phyloP scores from a whole-genome alignment of 2,888 invertebrate species.

The Megastigmus dorsalis region DNA sequence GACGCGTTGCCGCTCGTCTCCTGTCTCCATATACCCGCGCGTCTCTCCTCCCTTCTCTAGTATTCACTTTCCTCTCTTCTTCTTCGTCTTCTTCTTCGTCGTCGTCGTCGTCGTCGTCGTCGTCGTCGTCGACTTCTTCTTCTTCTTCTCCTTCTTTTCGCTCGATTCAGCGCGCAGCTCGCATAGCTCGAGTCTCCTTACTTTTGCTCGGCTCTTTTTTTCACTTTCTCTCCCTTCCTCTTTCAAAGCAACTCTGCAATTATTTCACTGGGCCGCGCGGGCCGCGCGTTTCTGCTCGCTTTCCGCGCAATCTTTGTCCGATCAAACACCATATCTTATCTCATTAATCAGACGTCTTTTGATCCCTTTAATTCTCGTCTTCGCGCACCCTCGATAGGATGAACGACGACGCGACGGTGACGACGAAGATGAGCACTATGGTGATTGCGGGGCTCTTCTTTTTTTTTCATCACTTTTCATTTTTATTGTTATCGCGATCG shows the following conservation, averaged over 20 bases:
- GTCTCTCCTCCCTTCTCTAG: conserved; percentile 20
- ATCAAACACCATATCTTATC: conserved; percentile 48
- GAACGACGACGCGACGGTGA: neutral
- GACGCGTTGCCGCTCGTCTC: conserved; percentile 63
- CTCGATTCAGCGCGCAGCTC: conserved; percentile 14
- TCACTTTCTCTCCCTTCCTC: neutral
- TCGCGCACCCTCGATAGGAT: conserved; percentile 15
- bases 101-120: neutral
- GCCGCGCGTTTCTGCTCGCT: conserved; percentile 1
- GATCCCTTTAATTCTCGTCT: conserved; percentile 48
- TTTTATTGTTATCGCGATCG: neutral
- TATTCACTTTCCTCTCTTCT: neutral
- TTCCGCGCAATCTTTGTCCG: conserved; percentile 37
- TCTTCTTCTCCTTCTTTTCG: conserved; percentile 15
- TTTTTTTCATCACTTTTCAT: neutral
- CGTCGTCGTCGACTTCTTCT: neutral
- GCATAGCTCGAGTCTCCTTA: conserved; percentile 12
- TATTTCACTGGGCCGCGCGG: conserved; percentile 31
- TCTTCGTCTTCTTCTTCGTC: neutral
- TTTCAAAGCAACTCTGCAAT: conserved; percentile 32
- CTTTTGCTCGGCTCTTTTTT: conserved; percentile 23
- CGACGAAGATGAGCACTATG: too few relatives aligned
- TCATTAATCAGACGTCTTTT: conserved; percentile 54
- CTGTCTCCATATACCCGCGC: conserved; percentile 43
- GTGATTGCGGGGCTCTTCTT: neutral